Conservation (phyloP, 2,888 invertebrate species). For the Standfussiana lucernea region DNA sequence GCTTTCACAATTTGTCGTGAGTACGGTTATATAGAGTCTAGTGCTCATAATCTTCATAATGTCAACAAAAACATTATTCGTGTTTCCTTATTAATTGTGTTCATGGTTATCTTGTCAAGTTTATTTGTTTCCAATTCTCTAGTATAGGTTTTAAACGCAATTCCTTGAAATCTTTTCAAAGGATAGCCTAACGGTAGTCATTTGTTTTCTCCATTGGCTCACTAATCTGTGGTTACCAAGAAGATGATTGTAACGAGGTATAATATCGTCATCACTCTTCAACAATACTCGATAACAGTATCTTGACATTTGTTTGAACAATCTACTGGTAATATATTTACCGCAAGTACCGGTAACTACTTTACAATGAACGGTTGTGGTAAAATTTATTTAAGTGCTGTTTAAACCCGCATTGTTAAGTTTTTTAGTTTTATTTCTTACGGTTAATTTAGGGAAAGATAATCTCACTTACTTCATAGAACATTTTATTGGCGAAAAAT, state of each 20-base stretch:
- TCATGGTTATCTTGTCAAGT: background rate
- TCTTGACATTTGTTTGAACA: constrained; percentile 72
- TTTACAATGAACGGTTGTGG: constrained; percentile 36
- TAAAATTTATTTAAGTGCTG: constrained; percentile 25
- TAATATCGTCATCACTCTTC: constrained; percentile 67
- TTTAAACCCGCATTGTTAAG: constrained; percentile 28
- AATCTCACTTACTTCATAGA: background rate
- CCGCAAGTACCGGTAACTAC: constrained; percentile 71
- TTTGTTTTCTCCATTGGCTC: background rate
- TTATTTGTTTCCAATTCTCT: background rate
- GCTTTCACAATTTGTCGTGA: too few species aligned
- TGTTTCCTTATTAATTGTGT: background rate
- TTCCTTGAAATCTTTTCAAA: too few species aligned
- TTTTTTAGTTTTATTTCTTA: background rate
- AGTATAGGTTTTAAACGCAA: too few species aligned
- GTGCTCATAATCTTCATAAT: too few species aligned
- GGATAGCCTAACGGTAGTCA: background rate
- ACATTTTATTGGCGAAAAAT: background rate
- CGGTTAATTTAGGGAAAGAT: background rate
- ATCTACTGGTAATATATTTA: constrained; percentile 70
- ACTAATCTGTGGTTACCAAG: constrained; percentile 15
- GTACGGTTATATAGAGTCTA: too few species aligned
- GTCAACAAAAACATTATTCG: too few species aligned
- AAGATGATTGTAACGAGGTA: constrained; percentile 48
- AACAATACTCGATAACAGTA: constrained; percentile 75